phyloP scores from a whole-genome alignment of 2,888 invertebrate genomes.

The Cynaeus angustus region DNA sequence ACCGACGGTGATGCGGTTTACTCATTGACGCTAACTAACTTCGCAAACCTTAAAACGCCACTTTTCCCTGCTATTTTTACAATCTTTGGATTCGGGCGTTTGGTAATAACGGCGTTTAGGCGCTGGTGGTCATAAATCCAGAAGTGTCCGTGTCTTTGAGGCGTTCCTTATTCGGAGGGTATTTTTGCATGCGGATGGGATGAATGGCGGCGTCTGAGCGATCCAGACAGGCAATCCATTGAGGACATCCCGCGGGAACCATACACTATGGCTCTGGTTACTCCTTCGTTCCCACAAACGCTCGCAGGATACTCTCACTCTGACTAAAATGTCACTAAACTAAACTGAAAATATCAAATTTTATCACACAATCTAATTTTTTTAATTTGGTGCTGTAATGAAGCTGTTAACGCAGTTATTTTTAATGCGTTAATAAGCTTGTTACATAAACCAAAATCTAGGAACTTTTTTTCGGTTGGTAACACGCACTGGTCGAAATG shows the following conservation, averaged over 20 bases:
- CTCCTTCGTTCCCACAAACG: slow-evolving; percentile 49
- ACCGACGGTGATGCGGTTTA: slow-evolving; percentile 45
- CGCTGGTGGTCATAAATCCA: slow-evolving; percentile 53
- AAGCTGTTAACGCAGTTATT: too few species aligned
- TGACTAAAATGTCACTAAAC: too few species aligned
- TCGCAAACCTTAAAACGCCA: slow-evolving; percentile 3
- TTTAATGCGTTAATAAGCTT: too few species aligned
- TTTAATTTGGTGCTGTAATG: too few species aligned
- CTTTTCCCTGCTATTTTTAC: background rate
- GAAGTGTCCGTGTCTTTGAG: slow-evolving; percentile 55
- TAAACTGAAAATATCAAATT: too few species aligned
- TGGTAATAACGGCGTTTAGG: slow-evolving; percentile 37
- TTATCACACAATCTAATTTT: too few species aligned
- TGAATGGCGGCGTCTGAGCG: slow-evolving; percentile 66
- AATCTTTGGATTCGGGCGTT: slow-evolving; percentile 18
- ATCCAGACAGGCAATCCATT: slow-evolving; percentile 67
- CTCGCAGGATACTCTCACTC: slow-evolving; percentile 39
- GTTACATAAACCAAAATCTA: too few species aligned
- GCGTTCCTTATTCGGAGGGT: slow-evolving; percentile 56
- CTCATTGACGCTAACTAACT: slow-evolving; percentile 45
- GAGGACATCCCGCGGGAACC: slow-evolving; percentile 60
- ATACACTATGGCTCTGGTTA: slow-evolving; percentile 61
- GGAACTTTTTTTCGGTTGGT: too few species aligned
- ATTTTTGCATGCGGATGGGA: slow-evolving; percentile 67
- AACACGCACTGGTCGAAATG: too few species aligned